Evolutionary conservation across 2,888 invertebrate genomes (phyloP).

Genomic region (Diarsia dahlii): DNA sequence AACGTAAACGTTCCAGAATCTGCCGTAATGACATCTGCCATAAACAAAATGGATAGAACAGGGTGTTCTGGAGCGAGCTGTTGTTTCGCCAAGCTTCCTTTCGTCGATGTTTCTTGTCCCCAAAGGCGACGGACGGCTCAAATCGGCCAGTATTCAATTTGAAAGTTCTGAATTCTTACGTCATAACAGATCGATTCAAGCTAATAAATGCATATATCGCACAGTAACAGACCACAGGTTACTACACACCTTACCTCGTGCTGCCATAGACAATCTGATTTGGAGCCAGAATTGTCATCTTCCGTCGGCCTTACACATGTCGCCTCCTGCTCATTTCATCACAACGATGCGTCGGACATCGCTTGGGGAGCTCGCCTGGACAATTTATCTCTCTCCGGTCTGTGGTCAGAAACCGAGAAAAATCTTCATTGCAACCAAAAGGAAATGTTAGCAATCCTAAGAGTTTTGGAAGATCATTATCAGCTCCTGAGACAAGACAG

Average conservation of each 20-base stretch:
- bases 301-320: neutral
- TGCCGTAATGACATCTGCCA: no score
- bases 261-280: neutral
- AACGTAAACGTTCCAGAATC: neutral
- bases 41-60: neutral
- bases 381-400: neutral
- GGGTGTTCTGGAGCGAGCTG: neutral
- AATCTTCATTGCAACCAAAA: no score
- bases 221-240: neutral
- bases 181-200: no score
- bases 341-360: neutral
- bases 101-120: conserved; percentile 3
- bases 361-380: no score
- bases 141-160: conserved; percentile 3
- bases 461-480: no score
- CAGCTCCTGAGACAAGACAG: neutral
- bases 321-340: neutral
- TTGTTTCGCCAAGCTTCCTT: no score
- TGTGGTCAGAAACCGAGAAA: no score
- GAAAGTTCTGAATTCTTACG: no score
- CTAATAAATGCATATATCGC: no score
- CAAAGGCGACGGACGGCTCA: conserved; percentile 8
- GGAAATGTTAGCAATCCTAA: no score
- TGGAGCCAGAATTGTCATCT: conserved; percentile 1
- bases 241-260: conserved; percentile 3